Evolutionary conservation across 2,888 invertebrate species (phyloP).

Genomic region (Antheraea assamensis): DNA sequence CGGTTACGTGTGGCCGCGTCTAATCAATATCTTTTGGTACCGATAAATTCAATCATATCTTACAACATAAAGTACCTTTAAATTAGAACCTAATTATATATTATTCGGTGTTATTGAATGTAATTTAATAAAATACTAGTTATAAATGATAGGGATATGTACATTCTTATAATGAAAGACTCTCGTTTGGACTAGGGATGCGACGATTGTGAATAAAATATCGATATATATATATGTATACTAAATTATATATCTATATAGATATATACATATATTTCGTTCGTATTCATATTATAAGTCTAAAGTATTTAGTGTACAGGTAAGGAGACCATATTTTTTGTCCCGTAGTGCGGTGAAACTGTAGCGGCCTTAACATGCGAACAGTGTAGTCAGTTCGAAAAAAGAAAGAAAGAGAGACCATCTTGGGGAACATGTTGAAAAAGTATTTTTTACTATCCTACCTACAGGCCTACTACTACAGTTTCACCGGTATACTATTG

Average conservation of each 20-base stretch:
- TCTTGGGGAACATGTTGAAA: too few relatives aligned
- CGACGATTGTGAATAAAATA: not conserved
- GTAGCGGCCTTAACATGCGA: too few relatives aligned
- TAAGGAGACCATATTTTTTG: too few relatives aligned
- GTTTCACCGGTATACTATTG: too few relatives aligned
- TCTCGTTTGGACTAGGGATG: conserved; percentile 3
- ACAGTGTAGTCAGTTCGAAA: too few relatives aligned
- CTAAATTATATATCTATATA: not conserved
- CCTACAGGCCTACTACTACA: too few relatives aligned
- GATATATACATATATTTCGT: not conserved
- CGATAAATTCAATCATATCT: conserved; percentile 22
- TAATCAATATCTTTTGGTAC: conserved; percentile 13
- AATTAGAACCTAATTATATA: conserved; percentile 25
- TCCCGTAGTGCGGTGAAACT: too few relatives aligned
- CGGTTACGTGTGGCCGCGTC: conserved; percentile 8
- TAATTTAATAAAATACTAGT: conserved; percentile 21
- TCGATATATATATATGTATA: not conserved
- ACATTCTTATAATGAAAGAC: conserved; percentile 3
- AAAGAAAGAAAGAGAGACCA: too few relatives aligned
- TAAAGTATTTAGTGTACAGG: too few relatives aligned
- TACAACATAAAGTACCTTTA: conserved; percentile 17
- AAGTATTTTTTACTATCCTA: too few relatives aligned
- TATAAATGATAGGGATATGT: conserved; percentile 7
- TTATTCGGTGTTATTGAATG: conserved; percentile 23
- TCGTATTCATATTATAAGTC: not conserved